Evolutionary conservation across 2,113 vertebrate genomes (phyloP).

Genomic region (Coryphaenoides rupestris): DNA sequence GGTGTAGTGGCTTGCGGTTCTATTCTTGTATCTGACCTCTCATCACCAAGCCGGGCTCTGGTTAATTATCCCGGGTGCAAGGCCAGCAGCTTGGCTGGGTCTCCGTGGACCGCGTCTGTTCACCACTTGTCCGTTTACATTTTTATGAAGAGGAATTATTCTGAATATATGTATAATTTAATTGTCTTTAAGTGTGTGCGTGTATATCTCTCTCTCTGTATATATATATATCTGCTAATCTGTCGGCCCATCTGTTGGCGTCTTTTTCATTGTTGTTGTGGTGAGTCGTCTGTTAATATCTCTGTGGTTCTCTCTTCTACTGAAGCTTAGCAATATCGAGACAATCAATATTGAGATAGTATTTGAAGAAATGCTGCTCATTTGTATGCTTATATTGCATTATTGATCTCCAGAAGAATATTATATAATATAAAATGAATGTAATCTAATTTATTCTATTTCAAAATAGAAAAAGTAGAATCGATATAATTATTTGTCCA

Average conservation of each 20-base stretch:
- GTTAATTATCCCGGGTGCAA: constrained; percentile 55
- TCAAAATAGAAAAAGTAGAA: no score
- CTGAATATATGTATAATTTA: constrained; percentile 14
- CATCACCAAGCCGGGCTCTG: constrained; percentile 57
- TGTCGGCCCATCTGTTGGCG: constrained; percentile 39
- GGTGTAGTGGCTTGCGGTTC: constrained; percentile 58
- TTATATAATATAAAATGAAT: no score
- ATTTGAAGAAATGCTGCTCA: no score
- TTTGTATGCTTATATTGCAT: no score
- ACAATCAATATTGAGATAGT: no score
- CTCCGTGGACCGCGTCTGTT: constrained; percentile 44
- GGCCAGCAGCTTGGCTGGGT: constrained; percentile 31
- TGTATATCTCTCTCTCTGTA: constrained; percentile 30
- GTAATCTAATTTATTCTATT: no score
- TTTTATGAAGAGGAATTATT: constrained; percentile 50
- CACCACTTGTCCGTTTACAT: constrained; percentile 53
- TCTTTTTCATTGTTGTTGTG: constrained; percentile 9
- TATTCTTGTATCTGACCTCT: constrained; percentile 69
- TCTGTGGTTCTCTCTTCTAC: neutral
- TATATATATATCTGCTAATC: constrained; percentile 24
- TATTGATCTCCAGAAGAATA: no score
- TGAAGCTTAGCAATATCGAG: no score
- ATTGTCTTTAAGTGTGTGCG: no score
- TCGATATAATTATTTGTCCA: no score
- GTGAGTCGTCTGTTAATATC: neutral